Percentiles rank a stretch among this genome's conserved stretches.
These are phyloP conservation scores for Myiagra hebetior DNA, from an alignment of 2,113 vertebrate genomes.

Conservation along the genomic window DNA sequence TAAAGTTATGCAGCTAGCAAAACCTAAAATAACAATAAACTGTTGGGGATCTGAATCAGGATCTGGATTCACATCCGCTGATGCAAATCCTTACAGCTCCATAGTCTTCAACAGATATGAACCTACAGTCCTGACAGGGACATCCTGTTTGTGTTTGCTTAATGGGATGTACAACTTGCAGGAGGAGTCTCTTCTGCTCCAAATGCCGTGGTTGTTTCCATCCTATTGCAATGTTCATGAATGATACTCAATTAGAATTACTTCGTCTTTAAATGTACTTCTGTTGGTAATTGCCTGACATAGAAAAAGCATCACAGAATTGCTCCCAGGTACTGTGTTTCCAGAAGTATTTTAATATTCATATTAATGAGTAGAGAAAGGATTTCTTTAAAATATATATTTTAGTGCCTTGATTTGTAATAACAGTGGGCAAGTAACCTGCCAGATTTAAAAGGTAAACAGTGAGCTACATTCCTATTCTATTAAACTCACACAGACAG, in stretches of 20 bases:
- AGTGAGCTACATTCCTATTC: background rate
- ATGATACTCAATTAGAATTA: background rate
- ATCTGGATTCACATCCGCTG: background rate
- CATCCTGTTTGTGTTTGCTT: background rate
- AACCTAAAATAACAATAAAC: background rate
- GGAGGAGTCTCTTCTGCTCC: background rate
- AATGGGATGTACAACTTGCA: background rate
- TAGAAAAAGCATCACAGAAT: background rate
- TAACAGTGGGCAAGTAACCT: background rate
- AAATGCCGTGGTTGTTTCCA: background rate
- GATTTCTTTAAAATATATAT: background rate
- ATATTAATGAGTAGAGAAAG: background rate
- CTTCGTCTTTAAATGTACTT: background rate
- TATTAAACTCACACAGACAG: background rate
- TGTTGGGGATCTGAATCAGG: background rate
- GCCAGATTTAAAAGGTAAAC: background rate
- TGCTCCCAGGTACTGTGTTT: background rate
- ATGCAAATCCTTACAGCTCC: background rate
- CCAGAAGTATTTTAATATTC: background rate
- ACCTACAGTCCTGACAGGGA: background rate
- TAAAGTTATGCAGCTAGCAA: background rate
- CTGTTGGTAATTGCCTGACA: background rate
- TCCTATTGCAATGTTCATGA: background rate
- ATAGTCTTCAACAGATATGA: background rate
- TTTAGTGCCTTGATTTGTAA: background rate